These are phyloP conservation scores for Drosophila bifasciata DNA, from an alignment of 1,140 invertebrate species.

Conservation along the genomic window DNA sequence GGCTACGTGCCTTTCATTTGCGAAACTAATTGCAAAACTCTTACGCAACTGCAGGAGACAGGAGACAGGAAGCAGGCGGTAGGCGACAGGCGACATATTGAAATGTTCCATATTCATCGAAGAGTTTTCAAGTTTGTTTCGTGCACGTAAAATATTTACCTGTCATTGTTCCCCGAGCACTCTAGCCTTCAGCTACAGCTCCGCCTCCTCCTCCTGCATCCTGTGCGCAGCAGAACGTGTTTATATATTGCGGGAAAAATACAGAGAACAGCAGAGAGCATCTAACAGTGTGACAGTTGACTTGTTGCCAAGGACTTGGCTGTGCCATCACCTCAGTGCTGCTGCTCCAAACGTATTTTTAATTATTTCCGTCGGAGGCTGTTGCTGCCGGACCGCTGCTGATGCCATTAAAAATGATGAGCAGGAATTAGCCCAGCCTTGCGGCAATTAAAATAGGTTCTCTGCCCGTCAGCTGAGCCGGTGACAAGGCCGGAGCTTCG, in stretches of 20 bases:
- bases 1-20: conserved; percentile 50
- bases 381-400: neutral
- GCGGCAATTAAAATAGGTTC: conserved; percentile 28
- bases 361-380: conserved; percentile 50
- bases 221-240: conserved; percentile 51
- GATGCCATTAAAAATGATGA: conserved; percentile 53
- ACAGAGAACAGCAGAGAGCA: conserved; percentile 2
- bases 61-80: neutral
- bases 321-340: neutral
- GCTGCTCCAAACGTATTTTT: conserved; percentile 32
- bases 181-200: neutral
- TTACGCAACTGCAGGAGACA: conserved; percentile 41
- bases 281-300: conserved; percentile 27
- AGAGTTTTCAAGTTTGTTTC: conserved; percentile 23
- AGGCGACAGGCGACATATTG: conserved; percentile 30
- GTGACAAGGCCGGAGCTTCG: conserved; percentile 4
- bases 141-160: conserved; percentile 79
- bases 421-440: conserved; percentile 43
- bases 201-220: conserved; percentile 12
- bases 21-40: conserved; percentile 51
- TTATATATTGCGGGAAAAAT: conserved; percentile 50
- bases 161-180: conserved; percentile 47
- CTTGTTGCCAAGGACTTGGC: conserved; percentile 26
- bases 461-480: conserved; percentile 25
- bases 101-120: conserved; percentile 39